Conservation (phyloP, 2,888 invertebrate species). For the Tuberolachnus salignus region DNA sequence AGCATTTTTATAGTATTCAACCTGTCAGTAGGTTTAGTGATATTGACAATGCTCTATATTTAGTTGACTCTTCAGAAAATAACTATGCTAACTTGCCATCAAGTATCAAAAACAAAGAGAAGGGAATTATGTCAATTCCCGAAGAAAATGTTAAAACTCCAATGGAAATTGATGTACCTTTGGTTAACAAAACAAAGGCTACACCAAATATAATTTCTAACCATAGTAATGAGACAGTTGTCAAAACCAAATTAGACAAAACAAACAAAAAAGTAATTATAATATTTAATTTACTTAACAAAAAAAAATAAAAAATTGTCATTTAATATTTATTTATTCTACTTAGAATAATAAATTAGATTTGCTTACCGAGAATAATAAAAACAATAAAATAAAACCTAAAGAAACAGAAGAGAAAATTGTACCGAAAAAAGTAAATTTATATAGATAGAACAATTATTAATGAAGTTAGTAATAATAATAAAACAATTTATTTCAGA, state of each 20-base stretch:
- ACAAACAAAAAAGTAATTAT: slow-evolving; percentile 27
- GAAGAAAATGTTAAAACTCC: not conserved
- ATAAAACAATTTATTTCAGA: slow-evolving; percentile 4
- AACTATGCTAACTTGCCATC: slow-evolving; percentile 1
- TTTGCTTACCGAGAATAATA: slow-evolving; percentile 2
- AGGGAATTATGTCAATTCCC: not conserved
- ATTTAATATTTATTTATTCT: not conserved
- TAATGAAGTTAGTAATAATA: not conserved
- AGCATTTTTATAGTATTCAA: slow-evolving; percentile 52
- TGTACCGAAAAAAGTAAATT: slow-evolving; percentile 10
- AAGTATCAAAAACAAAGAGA: slow-evolving; percentile 45
- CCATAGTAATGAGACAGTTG: not conserved
- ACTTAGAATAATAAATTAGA: slow-evolving; percentile 10
- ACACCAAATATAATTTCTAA: slow-evolving; percentile 3
- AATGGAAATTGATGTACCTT: slow-evolving; percentile 20
- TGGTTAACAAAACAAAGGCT: not conserved
- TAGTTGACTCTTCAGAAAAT: slow-evolving; percentile 8
- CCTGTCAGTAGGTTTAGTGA: slow-evolving; percentile 38
- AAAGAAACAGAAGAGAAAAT: slow-evolving; percentile 10
- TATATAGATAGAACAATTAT: not conserved
- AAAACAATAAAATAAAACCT: not conserved
- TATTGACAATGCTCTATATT: slow-evolving; percentile 33
- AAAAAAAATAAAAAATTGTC: no score
- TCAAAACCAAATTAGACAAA: not conserved
- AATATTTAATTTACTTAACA: not conserved